Conservation (phyloP, 2,888 invertebrate genomes). For the Steromphala cineraria region DNA sequence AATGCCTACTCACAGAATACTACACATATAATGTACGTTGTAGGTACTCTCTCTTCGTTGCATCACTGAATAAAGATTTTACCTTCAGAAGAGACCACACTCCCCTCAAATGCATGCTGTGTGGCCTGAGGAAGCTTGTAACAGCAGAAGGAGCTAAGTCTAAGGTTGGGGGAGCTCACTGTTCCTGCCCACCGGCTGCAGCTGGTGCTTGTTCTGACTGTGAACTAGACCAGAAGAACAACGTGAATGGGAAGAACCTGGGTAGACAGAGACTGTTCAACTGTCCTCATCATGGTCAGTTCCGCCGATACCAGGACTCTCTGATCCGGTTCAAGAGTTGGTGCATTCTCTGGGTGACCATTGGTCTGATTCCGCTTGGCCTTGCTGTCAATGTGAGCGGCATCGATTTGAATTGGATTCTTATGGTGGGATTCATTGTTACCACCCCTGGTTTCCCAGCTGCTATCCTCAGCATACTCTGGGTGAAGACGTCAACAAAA, state of each 20-base stretch:
- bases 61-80: no score
- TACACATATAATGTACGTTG: no score
- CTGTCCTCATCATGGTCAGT: constrained; percentile 38
- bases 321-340: constrained; percentile 66
- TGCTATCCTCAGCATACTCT: constrained; percentile 62
- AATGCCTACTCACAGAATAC: no score
- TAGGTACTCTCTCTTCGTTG: no score
- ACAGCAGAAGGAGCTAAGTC: constrained; percentile 1
- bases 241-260: background rate
- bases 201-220: constrained; percentile 39
- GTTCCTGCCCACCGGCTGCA: constrained; percentile 35
- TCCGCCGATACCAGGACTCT: constrained; percentile 47
- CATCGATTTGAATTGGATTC: constrained; percentile 66
- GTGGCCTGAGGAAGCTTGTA: constrained; percentile 24
- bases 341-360: constrained; percentile 69
- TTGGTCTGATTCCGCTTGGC: constrained; percentile 64
- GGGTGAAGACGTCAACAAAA: constrained; percentile 60
- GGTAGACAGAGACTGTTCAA: background rate
- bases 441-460: constrained; percentile 66
- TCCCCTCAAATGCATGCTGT: constrained; percentile 25
- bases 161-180: constrained; percentile 22
- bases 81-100: no score
- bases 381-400: constrained; percentile 52
- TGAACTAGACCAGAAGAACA: constrained; percentile 32
- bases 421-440: constrained; percentile 60